Evolutionary conservation across 1,140 invertebrate species (phyloP), one percentile per base, ranked within the genome.

Genomic region (Papilio aristodemus): DNA sequence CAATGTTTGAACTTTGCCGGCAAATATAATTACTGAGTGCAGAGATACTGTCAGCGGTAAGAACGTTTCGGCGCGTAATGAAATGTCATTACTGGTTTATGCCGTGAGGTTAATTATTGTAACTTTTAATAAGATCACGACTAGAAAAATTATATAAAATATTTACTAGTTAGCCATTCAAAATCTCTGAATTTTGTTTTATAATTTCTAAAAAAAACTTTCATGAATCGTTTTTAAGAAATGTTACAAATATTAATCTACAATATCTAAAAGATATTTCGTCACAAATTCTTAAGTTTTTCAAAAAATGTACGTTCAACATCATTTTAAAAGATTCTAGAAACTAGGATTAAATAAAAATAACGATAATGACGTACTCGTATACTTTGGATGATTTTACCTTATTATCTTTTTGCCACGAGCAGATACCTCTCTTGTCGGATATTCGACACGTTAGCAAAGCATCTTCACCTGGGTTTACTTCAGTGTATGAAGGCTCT

Each of bases 321-420:
- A n/a, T n/a, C n/a, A n/a, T n/a, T n/a, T n/a, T n/a, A n/a, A n/a
- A n/a, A n/a, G n/a, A n/a, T n/a, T n/a, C n/a, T n/a, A n/a, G n/a
- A n/a, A n/a, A n/a, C n/a, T n/a, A n/a, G n/a, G n/a, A n/a, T n/a
- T n/a, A n/a, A n/a, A n/a, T n/a, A n/a, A n/a, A n/a, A n/a, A n/a
- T n/a, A n/a, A n/a, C n/a, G n/a, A n/a, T n/a, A n/a, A n/a, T n/a
- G n/a, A n/a, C n/a, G n/a, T n/a, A n/a, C n/a, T n/a, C n/a, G n/a
- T n/a, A n/a, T n/a, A n/a, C n/a, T n/a, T n/a, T n/a, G n/a, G n/a
- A n/a, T n/a, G n/a, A 17, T 13, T 2, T 92, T 92, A 97, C 96
- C 94, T 96, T 96, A 84, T 96, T 96, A 92, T 97, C 96, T 89
- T 97, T 97, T 83, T 97, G 96, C 96, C 96, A 97, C n/a, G 95